These are phyloP conservation scores for Loriculus beryllinus DNA, from an alignment of 2,797 vertebrate species.

Conservation along the genomic window DNA sequence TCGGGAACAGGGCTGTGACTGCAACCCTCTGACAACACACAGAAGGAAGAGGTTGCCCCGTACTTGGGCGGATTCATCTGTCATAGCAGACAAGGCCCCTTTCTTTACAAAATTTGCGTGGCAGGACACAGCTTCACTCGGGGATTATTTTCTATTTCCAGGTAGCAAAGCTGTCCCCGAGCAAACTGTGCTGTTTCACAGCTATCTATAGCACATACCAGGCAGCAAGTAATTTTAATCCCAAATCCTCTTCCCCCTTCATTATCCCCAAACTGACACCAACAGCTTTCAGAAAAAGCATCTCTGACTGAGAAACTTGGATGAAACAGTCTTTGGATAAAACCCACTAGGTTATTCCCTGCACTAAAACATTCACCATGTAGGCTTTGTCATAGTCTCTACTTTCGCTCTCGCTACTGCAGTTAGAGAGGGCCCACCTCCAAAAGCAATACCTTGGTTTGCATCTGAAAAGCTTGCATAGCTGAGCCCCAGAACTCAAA, in stretches of 20 bases:
- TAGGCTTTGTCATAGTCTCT: neutral
- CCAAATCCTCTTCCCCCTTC: slow-evolving; percentile 64
- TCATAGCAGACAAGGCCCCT: neutral
- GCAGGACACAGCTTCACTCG: neutral
- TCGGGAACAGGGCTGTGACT: neutral
- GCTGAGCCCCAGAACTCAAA: neutral
- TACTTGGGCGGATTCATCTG: neutral
- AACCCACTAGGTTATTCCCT: neutral
- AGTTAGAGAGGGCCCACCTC: neutral
- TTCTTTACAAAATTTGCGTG: neutral
- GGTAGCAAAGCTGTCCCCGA: slow-evolving; percentile 57
- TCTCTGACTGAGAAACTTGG: neutral
- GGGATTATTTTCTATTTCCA: slow-evolving; percentile 71
- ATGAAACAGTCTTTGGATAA: neutral
- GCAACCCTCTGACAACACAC: neutral
- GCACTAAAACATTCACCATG: neutral
- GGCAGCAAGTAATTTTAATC: slow-evolving; percentile 65
- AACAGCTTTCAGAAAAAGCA: neutral
- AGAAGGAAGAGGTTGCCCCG: neutral
- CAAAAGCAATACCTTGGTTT: neutral
- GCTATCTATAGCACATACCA: slow-evolving; percentile 62
- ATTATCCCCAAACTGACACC: slow-evolving; percentile 44
- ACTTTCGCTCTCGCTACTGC: neutral
- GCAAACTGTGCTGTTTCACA: slow-evolving; percentile 32
- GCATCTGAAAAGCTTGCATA: neutral